Conservation (phyloP, 2,888 invertebrate genomes). For the Agrotis puta region DNA sequence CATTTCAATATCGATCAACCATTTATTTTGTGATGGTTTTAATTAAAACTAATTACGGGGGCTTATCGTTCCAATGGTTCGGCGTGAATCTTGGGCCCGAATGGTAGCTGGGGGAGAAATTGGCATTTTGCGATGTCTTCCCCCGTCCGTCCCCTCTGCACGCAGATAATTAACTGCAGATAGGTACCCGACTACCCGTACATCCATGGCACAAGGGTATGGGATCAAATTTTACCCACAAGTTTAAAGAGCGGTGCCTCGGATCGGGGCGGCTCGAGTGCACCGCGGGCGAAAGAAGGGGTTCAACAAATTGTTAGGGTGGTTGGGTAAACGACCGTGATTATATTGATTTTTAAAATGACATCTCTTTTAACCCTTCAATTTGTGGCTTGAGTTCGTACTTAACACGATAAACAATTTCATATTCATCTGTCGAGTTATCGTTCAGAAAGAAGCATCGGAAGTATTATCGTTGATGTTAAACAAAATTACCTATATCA, state of each 20-base stretch:
- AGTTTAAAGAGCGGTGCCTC: constrained; percentile 84
- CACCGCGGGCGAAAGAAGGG: constrained; percentile 78
- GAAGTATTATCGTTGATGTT: constrained; percentile 1
- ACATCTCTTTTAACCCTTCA: constrained; percentile 78
- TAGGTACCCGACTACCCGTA: constrained; percentile 81
- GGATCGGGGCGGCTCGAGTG: constrained; percentile 74
- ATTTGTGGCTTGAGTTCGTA: constrained; percentile 37
- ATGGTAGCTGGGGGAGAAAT: constrained; percentile 80
- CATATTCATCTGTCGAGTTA: not conserved
- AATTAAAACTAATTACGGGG: constrained; percentile 88
- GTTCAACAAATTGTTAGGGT: constrained; percentile 87
- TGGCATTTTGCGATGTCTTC: constrained; percentile 83
- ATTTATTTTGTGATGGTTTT: constrained; percentile 81
- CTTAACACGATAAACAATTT: constrained; percentile 14
- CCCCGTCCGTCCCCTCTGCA: constrained; percentile 81
- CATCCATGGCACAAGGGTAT: constrained; percentile 76
- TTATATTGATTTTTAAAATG: constrained; percentile 88
- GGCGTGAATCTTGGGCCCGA: constrained; percentile 78
- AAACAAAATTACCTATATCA: too few species aligned
- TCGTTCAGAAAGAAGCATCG: not conserved
- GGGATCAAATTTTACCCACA: constrained; percentile 87
- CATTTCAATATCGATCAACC: constrained; percentile 71
- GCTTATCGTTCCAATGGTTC: constrained; percentile 81
- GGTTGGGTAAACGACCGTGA: constrained; percentile 86
- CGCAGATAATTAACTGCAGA: constrained; percentile 90